Evolutionary conservation across 2,113 vertebrate species (phyloP).

Genomic region (Echinops telfairi): DNA sequence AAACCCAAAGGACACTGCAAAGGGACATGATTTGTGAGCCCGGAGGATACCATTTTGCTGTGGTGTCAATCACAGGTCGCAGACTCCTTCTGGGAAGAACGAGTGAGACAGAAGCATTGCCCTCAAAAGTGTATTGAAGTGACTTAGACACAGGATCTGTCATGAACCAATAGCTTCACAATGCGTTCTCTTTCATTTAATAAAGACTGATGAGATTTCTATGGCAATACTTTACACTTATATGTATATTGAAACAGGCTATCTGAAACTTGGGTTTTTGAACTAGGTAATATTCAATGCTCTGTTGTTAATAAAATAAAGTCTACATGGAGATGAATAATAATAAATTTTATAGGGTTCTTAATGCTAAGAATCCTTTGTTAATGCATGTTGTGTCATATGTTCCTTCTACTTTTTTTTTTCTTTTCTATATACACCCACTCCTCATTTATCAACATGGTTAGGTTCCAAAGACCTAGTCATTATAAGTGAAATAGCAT

Average conservation of each 20-base stretch:
- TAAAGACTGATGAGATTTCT: background rate
- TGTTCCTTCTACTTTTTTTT: background rate
- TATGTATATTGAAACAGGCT: background rate
- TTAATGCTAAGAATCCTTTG: background rate
- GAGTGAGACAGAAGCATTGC: no score
- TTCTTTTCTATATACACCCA: background rate
- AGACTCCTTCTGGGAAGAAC: no score
- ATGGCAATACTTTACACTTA: background rate
- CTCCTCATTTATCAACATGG: no score
- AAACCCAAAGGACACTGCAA: no score
- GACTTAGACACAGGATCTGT: no score
- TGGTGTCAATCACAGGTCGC: no score
- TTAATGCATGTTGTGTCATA: background rate
- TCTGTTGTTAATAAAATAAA: background rate
- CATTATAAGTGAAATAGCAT: no score
- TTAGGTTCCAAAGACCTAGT: no score
- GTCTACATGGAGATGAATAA: background rate
- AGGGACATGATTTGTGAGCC: no score
- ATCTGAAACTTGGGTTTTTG: background rate
- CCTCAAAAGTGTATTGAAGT: no score
- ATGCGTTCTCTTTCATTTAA: background rate
- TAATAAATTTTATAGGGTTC: background rate
- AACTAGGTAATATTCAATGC: background rate
- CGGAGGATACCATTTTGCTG: no score
- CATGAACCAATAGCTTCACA: no score